Evolutionary conservation across 2,113 vertebrate species (phyloP).

Genomic region (Aptenodytes patagonicus): DNA sequence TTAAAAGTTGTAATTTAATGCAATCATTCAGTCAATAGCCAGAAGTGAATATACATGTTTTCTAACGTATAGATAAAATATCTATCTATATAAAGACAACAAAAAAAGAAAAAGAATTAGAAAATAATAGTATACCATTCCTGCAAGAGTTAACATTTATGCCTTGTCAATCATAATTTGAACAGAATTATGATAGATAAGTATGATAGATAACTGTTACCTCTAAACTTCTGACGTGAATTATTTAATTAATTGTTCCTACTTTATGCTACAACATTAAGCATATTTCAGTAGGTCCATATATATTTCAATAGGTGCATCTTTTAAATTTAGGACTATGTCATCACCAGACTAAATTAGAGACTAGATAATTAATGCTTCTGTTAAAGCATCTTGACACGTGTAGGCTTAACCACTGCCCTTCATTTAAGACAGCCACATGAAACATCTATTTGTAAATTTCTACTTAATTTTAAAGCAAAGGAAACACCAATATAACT

Average conservation of each 20-base stretch:
- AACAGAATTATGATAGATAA: not conserved
- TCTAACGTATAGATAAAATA: not conserved
- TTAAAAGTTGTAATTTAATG: not conserved
- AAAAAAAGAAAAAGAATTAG: not conserved
- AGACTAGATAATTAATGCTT: constrained; percentile 22
- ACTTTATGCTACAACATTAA: not conserved
- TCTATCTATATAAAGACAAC: not conserved
- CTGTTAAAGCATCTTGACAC: not conserved
- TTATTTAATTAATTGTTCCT: constrained; percentile 31
- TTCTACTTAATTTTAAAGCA: not conserved
- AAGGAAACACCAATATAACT: not conserved
- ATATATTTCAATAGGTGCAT: constrained; percentile 14
- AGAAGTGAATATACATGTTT: not conserved
- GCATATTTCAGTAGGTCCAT: not conserved
- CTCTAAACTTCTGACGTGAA: not conserved
- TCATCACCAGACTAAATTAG: constrained; percentile 11
- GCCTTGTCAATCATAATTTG: not conserved
- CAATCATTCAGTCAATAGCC: not conserved
- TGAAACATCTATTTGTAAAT: not conserved
- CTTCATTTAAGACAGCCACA: not conserved
- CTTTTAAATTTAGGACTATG: constrained; percentile 13
- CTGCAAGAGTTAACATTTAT: not conserved
- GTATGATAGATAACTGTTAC: not conserved
- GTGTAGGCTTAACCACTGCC: not conserved
- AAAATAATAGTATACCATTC: not conserved